Evolutionary conservation across 2,888 invertebrate genomes (phyloP).

Genomic region (Dendrolimus houi): DNA sequence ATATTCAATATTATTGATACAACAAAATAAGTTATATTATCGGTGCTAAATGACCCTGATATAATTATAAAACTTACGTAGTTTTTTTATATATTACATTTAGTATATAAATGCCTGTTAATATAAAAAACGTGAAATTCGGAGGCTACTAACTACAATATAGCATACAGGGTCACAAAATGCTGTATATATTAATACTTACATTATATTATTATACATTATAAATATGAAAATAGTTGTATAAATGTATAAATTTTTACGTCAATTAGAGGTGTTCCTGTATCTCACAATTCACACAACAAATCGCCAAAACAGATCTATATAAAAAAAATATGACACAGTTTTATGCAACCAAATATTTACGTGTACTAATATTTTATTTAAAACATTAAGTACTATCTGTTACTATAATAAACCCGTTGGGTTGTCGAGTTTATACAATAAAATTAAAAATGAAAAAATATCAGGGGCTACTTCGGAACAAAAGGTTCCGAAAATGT

Average conservation of each 20-base stretch:
- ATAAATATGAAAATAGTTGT: conserved; percentile 20
- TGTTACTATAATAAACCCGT: too few species aligned
- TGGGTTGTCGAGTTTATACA: too few species aligned
- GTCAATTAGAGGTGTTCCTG: conserved; percentile 2
- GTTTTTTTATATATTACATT: conserved; percentile 26
- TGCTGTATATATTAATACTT: conserved; percentile 42
- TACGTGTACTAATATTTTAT: too few species aligned
- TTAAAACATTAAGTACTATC: too few species aligned
- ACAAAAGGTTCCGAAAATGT: too few species aligned
- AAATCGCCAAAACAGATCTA: too few species aligned
- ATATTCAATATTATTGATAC: conserved; percentile 6
- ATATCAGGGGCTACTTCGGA: too few species aligned
- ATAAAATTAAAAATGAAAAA: too few species aligned
- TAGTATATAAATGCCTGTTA: conserved; percentile 47
- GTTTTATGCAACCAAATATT: too few species aligned
- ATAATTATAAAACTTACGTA: conserved; percentile 25
- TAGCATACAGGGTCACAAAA: conserved; percentile 58
- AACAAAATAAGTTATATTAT: conserved; percentile 26
- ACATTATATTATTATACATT: conserved; percentile 6
- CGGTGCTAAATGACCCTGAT: conserved; percentile 58
- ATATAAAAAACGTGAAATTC: conserved; percentile 41
- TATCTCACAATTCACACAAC: too few species aligned
- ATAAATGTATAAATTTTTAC: conserved; percentile 19
- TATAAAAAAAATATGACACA: too few species aligned
- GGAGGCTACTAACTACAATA: conserved; percentile 23